A percentile compares a stretch with the other conserved stretches of the same genome.
Conservation (phyloP, 1,140 invertebrate species). For the Eulimnadia texana region DNA sequence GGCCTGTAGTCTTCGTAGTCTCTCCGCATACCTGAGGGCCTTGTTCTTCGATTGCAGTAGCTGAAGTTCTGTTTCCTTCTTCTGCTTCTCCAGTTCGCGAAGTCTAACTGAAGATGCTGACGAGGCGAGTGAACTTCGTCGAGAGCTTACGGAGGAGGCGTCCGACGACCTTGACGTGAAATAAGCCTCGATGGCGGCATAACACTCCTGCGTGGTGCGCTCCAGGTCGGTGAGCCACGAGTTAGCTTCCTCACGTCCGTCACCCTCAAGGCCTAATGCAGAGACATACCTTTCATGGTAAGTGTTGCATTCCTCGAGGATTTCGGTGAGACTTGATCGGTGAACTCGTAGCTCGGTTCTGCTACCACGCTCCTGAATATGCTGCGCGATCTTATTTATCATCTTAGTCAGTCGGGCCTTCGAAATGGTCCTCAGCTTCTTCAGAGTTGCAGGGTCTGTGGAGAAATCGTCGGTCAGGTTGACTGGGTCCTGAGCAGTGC, state of each 20-base stretch:
- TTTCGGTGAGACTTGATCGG: not conserved
- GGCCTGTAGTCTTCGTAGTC: too few relatives aligned
- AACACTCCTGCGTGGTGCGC: not conserved
- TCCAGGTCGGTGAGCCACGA: not conserved
- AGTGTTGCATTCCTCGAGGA: not conserved
- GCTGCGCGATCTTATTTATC: not conserved
- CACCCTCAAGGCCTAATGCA: not conserved
- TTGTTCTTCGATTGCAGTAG: too few relatives aligned
- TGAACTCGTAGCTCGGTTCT: not conserved
- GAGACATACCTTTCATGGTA: not conserved
- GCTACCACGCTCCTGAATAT: not conserved
- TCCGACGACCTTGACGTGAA: too few relatives aligned
- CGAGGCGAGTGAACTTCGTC: too few relatives aligned
- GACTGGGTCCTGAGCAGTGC: not conserved
- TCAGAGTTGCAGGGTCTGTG: not conserved
- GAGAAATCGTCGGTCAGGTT: not conserved
- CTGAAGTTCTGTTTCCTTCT: too few relatives aligned
- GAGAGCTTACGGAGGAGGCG: too few relatives aligned
- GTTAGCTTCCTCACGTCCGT: not conserved
- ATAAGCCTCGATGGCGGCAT: conserved; percentile 1
- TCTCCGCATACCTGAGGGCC: too few relatives aligned
- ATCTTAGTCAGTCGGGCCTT: not conserved
- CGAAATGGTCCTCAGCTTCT: not conserved
- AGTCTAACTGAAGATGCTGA: too few relatives aligned
- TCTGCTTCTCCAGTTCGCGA: too few relatives aligned